These are phyloP conservation scores for Agriopis leucophaearia DNA, from an alignment of 2,888 invertebrate species.

Conservation along the genomic window DNA sequence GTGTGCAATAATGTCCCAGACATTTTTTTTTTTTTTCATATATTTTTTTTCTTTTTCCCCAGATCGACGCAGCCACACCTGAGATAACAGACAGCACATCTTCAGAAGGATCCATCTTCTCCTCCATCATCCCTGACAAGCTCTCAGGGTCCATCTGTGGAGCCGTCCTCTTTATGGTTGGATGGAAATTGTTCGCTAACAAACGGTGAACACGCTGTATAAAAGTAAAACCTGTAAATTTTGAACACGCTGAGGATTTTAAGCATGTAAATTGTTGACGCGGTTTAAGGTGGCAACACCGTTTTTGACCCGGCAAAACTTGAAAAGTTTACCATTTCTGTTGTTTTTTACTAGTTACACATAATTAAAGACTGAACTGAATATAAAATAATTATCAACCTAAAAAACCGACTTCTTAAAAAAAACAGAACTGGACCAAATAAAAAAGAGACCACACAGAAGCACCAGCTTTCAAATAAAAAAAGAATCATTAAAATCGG, in stretches of 20 bases:
- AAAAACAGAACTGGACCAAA: no score
- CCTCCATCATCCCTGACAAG: constrained; percentile 85
- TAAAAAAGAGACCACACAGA: no score
- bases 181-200: constrained; percentile 86
- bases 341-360: no score
- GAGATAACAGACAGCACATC: constrained; percentile 42
- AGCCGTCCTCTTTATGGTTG: constrained; percentile 87
- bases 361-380: no score
- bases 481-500: no score
- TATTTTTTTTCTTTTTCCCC: constrained; percentile 54
- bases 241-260: constrained; percentile 22
- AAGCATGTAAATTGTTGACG: constrained; percentile 1
- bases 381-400: no score
- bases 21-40: constrained; percentile 31
- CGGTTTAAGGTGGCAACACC: neutral
- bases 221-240: constrained; percentile 15
- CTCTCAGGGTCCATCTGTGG: constrained; percentile 87
- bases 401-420: no score
- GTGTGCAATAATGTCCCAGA: no score
- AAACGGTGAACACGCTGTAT: constrained; percentile 77
- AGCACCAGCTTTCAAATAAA: no score
- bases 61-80: constrained; percentile 66
- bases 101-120: constrained; percentile 81
- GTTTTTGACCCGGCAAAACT: neutral
- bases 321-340: no score